Evolutionary conservation across 30 jellyfish, hydroid and myxozoan species (phyloP).

Genomic region (Cassiopea xamachana): DNA sequence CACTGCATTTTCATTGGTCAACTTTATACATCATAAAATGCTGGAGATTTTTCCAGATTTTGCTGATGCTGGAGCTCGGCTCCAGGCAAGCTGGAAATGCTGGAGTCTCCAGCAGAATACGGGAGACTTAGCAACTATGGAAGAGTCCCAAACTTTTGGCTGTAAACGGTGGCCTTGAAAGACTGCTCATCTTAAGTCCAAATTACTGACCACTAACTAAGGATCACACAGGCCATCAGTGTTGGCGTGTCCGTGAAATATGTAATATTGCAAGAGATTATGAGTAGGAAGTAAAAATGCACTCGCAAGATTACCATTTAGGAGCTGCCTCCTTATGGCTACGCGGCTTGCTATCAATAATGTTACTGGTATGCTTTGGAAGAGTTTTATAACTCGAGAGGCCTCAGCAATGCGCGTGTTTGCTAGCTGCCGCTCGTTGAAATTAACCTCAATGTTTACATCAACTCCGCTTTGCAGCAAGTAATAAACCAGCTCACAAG

Average conservation of each 20-base stretch:
- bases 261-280: constrained; percentile 54
- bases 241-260: constrained; percentile 87
- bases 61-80: too few relatives aligned
- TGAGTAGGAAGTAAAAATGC: constrained; percentile 77
- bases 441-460: constrained; percentile 48
- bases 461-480: constrained; percentile 69
- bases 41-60: too few relatives aligned
- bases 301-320: constrained; percentile 27
- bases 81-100: too few relatives aligned
- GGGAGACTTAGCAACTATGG: too few relatives aligned
- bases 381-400: constrained; percentile 53
- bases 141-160: too few relatives aligned
- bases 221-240: constrained; percentile 79
- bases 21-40: too few relatives aligned
- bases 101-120: too few relatives aligned
- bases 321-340: constrained; percentile 66
- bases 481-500: constrained; percentile 70
- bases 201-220: not conserved
- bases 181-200: not conserved
- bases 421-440: constrained; percentile 59
- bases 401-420: constrained; percentile 69
- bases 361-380: constrained; percentile 54
- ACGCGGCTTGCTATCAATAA: constrained; percentile 64
- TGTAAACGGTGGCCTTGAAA: not conserved
- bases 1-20: too few relatives aligned